Base-by-base conservation (phyloP, 2,888 invertebrate genomes). In the Macrophya alboannulata region DNA sequence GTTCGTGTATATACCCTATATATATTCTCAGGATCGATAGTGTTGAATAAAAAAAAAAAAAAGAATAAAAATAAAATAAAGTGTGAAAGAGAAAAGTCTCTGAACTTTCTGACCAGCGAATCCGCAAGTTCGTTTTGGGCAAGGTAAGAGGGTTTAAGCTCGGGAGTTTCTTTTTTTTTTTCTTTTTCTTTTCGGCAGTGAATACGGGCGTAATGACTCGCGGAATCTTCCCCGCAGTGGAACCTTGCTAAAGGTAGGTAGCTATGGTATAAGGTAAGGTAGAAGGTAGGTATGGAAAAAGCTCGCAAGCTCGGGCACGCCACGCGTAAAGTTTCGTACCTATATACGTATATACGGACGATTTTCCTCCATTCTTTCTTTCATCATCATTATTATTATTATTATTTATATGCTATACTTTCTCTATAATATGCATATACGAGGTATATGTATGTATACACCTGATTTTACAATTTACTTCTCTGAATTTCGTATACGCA, bases 141-240 rank as follows among this genome's bases (percentile, higher is more conserved):
- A 12, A 10, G 45, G 10, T 76, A 43, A 48, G 21, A 76, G 79
- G 79, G 51, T 77, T 51, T 81, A 40, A 31, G 43, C 59, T 62
- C 21, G 21, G 59, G 21, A 62, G 40, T 81, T 81, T 81, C 43
- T 31, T 31, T 31, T 31, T 31, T 31, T 31, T 31, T 31, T 31
- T 31, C 3, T 31, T 31, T 3, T 31, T 31, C 31, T 31, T 62
- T 59, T 17, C 77, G 79, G 40, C n/a, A 62, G 59, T 81, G 79
- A 81, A 81, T 81, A 81, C 79, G 59, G 59, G 48, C 59, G 79
- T 81, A 81, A 81, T 81, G 79, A 81, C 59, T 81, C 79, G 79
- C n/a, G 79, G 79, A 81, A 81, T 81, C 79, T 62, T 51, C 43
- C n/a, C 43, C 25, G 43, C 43, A 81, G 40, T 59, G 40, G n/a